Evolutionary conservation across 2,888 invertebrate species (phyloP).

Genomic region (Tillus elongatus): DNA sequence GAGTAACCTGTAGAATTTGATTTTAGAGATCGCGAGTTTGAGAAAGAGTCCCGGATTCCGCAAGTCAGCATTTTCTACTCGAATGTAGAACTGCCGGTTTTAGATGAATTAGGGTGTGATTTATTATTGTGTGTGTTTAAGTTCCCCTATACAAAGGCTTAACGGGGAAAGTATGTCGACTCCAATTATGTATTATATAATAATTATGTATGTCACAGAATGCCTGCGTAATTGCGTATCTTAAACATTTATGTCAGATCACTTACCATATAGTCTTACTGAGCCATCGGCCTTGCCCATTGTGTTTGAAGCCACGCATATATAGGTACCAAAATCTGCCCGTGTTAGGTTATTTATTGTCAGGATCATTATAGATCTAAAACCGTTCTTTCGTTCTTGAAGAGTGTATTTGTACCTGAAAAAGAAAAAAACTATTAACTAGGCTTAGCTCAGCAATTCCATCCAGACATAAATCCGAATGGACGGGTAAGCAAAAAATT

Average conservation of each 20-base stretch:
- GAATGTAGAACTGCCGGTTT: too few species aligned
- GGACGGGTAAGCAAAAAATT: constrained; percentile 81
- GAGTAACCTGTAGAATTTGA: too few species aligned
- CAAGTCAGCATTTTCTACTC: too few species aligned
- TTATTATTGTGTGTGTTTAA: too few species aligned
- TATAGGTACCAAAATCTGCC: constrained; percentile 58
- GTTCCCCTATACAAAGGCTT: too few species aligned
- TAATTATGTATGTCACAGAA: too few species aligned
- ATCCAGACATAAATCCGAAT: constrained; percentile 98
- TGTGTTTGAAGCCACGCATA: constrained; percentile 61
- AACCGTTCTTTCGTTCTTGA: constrained; percentile 51
- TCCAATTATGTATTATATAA: too few species aligned
- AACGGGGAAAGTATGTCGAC: too few species aligned
- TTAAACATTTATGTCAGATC: not conserved
- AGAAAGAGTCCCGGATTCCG: too few species aligned
- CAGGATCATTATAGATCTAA: constrained; percentile 55
- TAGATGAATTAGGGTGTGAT: too few species aligned
- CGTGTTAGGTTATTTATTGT: constrained; percentile 52
- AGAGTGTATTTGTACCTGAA: constrained; percentile 58
- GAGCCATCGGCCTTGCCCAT: constrained; percentile 62
- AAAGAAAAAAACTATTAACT: constrained; percentile 9
- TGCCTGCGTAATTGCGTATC: too few species aligned
- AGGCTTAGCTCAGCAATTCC: constrained; percentile 96
- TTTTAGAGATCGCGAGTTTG: too few species aligned
- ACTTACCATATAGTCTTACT: constrained; percentile 58